Evolutionary conservation across 2,113 vertebrate species (phyloP).

Genomic region (Empidonax traillii): DNA sequence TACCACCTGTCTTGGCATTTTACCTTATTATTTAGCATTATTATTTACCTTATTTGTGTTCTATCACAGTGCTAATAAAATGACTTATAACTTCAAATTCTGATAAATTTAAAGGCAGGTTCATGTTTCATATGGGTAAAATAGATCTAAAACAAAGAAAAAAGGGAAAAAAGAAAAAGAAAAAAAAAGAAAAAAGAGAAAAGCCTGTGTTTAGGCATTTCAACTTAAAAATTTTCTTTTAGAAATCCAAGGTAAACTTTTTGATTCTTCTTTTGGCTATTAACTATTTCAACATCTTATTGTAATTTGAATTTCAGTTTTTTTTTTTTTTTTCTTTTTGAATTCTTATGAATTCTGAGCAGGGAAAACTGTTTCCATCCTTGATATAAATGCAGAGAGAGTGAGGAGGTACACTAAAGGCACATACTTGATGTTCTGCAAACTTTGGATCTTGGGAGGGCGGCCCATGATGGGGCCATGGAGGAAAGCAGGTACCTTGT

Average conservation of each 20-base stretch:
- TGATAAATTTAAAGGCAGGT: not conserved
- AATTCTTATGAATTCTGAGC: not conserved
- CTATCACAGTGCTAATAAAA: not conserved
- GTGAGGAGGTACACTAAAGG: not conserved
- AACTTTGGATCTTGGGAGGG: not conserved
- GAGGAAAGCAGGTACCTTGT: not conserved
- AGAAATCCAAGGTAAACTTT: not conserved
- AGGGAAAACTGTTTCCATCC: not conserved
- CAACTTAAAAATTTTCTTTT: not conserved
- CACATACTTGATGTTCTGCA: not conserved
- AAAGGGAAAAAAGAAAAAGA: too few relatives aligned
- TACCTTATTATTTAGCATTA: not conserved
- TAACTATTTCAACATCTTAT: not conserved
- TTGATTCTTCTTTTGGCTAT: not conserved
- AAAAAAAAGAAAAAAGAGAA: too few relatives aligned
- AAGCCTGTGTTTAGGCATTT: not conserved
- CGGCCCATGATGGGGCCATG: not conserved
- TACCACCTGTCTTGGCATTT: not conserved
- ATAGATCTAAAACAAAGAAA: not conserved
- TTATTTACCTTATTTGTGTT: not conserved
- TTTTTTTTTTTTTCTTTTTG: not conserved
- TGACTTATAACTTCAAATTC: not conserved
- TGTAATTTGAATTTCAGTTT: not conserved
- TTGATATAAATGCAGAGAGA: rapidly evolving
- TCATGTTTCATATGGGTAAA: not conserved